Conservation (phyloP, 1,140 invertebrate species). For the Anastatus disparis region DNA sequence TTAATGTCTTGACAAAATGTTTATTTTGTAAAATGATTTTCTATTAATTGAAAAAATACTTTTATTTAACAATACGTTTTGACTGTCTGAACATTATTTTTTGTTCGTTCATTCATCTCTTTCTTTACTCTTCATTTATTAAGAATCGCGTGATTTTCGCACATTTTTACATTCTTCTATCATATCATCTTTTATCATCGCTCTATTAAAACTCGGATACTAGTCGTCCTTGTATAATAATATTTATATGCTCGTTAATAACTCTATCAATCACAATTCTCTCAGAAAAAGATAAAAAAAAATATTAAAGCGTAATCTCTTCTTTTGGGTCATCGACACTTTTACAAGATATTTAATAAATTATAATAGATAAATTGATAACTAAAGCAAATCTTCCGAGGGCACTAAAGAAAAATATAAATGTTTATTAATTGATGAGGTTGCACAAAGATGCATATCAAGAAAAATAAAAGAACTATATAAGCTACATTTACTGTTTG, state of each 20-base stretch:
- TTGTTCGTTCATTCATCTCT: conserved; percentile 47
- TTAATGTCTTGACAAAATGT: too few species aligned
- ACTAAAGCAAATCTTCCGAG: conserved; percentile 8
- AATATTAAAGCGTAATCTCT: conserved; percentile 15
- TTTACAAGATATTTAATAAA: conserved; percentile 15
- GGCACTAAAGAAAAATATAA: conserved; percentile 31
- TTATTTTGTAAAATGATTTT: too few species aligned
- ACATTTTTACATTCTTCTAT: conserved; percentile 20
- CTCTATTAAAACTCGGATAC: conserved; percentile 35
- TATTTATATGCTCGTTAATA: conserved; percentile 38
- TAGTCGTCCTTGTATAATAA: conserved; percentile 42
- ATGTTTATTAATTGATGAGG: conserved; percentile 1
- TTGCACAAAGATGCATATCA: conserved; percentile 37
- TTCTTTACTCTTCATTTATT: conserved; percentile 39
- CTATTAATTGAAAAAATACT: too few species aligned
- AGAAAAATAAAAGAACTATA: neutral
- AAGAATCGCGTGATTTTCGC: neutral
- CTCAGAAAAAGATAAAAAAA: conserved; percentile 6
- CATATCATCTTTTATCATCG: conserved; percentile 11
- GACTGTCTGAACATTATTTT: conserved; percentile 28
- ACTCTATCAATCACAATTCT: conserved; percentile 7
- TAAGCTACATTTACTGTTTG: conserved; percentile 23
- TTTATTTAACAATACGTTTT: conserved; percentile 20
- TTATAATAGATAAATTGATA: neutral
- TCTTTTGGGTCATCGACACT: conserved; percentile 29